These are phyloP conservation scores for Danio choprae DNA, from an alignment of 2,797 vertebrate species.

Conservation along the genomic window DNA sequence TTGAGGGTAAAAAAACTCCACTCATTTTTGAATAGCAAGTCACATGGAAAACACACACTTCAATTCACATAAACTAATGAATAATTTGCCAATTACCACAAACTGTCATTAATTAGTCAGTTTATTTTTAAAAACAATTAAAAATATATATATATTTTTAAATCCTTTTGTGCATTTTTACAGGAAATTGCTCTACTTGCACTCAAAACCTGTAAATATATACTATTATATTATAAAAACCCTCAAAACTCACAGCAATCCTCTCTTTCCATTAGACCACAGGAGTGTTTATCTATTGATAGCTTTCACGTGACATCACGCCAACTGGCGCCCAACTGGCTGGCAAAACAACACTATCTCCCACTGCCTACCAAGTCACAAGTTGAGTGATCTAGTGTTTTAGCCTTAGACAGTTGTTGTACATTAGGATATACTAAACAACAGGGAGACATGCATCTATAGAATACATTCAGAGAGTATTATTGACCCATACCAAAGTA, in stretches of 20 bases:
- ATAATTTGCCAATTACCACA: background rate
- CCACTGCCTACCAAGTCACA: too few relatives aligned
- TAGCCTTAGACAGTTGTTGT: too few relatives aligned
- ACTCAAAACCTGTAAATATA: background rate
- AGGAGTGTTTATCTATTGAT: background rate
- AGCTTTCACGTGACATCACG: too few relatives aligned
- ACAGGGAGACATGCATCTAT: too few relatives aligned
- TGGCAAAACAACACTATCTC: too few relatives aligned
- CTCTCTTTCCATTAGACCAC: background rate
- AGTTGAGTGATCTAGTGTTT: too few relatives aligned
- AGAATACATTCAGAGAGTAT: too few relatives aligned
- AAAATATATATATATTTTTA: background rate
- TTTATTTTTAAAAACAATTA: background rate
- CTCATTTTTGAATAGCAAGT: background rate
- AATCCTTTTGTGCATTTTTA: background rate
- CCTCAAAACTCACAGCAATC: background rate
- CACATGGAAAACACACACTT: background rate
- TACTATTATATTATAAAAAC: background rate
- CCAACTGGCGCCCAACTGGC: too few relatives aligned
- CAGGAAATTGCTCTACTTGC: background rate
- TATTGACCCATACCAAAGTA: too few relatives aligned
- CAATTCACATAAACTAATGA: too few relatives aligned
- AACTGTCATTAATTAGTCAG: background rate
- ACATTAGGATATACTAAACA: too few relatives aligned
- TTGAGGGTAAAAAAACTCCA: background rate